Percentiles rank a stretch among this genome's conserved stretches.
Evolutionary conservation across 2,888 invertebrate genomes (phyloP).

Genomic region (Belgica antarctica): DNA sequence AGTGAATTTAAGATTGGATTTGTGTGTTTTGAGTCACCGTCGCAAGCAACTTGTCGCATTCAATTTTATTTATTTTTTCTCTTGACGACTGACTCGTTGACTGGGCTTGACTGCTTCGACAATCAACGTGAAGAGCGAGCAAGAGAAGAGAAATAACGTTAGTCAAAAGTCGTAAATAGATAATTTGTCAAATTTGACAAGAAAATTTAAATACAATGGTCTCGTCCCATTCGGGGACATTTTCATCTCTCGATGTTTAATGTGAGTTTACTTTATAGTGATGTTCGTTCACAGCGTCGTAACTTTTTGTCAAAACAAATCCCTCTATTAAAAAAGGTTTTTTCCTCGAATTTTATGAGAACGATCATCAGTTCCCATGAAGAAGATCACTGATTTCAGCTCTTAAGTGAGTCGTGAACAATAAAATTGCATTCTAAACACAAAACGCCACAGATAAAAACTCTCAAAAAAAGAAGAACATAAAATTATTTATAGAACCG

Average conservation of each 20-base stretch:
- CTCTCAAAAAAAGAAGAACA: background rate
- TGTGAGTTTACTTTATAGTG: background rate
- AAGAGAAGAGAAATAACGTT: conserved; percentile 19
- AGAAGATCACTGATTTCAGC: background rate
- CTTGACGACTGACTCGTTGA: background rate
- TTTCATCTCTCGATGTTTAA: background rate
- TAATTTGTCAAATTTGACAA: conserved; percentile 43
- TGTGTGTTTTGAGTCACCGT: conserved; percentile 29
- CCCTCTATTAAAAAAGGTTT: background rate
- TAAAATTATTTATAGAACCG: conserved; percentile 15
- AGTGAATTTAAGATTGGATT: background rate
- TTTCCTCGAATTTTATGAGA: background rate
- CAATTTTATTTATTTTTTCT: conserved; percentile 27
- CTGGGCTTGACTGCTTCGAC: background rate
- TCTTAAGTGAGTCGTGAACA: conserved; percentile 15
- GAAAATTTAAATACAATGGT: conserved; percentile 43
- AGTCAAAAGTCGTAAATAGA: conserved; percentile 41
- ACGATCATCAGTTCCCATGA: conserved; percentile 5
- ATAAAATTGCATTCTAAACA: conserved; percentile 25
- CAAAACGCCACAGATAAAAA: too few relatives aligned
- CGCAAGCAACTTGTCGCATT: conserved; percentile 32
- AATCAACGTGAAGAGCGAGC: background rate
- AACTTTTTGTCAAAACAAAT: background rate
- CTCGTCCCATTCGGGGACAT: conserved; percentile 16
- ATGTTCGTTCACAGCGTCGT: background rate